Evolutionary conservation across 2,888 invertebrate species (phyloP).

Genomic region (Helicoverpa assulta): DNA sequence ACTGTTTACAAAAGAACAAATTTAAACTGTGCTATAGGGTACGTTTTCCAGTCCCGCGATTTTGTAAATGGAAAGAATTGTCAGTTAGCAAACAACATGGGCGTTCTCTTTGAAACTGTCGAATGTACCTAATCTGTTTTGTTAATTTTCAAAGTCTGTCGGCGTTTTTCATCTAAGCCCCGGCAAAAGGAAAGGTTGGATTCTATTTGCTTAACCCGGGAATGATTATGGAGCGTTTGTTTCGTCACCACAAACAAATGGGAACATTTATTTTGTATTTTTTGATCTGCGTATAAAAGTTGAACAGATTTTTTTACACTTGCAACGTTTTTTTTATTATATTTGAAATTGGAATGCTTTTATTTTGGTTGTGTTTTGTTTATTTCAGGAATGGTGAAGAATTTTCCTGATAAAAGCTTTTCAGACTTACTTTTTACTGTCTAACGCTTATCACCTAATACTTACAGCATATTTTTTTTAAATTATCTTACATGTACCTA

Average conservation of each 20-base stretch:
- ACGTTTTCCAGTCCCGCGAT: constrained; percentile 67
- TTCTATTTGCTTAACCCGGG: constrained; percentile 68
- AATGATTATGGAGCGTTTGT: constrained; percentile 74
- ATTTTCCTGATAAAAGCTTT: neutral
- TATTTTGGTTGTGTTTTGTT: neutral
- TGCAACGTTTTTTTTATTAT: neutral
- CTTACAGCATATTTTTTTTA: no score
- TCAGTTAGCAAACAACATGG: constrained; percentile 78
- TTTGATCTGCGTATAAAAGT: constrained; percentile 28
- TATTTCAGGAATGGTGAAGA: neutral
- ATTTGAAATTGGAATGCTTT: neutral
- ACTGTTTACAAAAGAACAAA: no score
- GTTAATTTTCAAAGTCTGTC: constrained; percentile 85
- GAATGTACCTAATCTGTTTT: constrained; percentile 86
- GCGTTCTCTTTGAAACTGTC: constrained; percentile 79
- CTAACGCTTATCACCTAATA: no score
- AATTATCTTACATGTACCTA: no score
- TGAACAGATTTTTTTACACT: constrained; percentile 26
- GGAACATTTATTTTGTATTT: constrained; percentile 32
- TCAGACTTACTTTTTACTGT: no score
- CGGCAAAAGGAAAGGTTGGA: constrained; percentile 71
- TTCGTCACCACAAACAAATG: constrained; percentile 51
- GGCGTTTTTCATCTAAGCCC: constrained; percentile 77
- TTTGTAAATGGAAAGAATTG: constrained; percentile 84
- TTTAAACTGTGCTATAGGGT: constrained; percentile 40